phyloP scores from a whole-genome alignment of 1,140 invertebrate genomes.

The Drosophila trapezifrons region DNA sequence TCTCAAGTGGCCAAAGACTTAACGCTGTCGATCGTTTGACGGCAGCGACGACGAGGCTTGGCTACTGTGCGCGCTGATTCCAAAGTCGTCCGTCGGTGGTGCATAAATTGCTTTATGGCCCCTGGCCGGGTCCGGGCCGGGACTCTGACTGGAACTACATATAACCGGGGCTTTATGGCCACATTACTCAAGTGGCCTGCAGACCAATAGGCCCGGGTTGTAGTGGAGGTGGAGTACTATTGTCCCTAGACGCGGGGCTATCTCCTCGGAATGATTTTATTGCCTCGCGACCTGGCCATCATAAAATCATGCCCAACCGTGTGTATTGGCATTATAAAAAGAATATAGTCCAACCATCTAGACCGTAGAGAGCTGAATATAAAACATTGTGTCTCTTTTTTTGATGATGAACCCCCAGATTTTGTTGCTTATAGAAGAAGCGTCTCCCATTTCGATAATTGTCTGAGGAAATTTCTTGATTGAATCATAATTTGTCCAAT shows the following conservation, averaged over 20 bases:
- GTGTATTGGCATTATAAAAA: conserved; percentile 78
- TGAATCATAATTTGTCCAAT: conserved; percentile 71
- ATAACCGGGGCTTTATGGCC: conserved; percentile 71
- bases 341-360: conserved; percentile 54
- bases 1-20: conserved; percentile 57
- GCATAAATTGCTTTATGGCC: conserved; percentile 80
- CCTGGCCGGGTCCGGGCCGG: conserved; percentile 27
- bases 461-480: conserved; percentile 72
- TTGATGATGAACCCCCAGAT: conserved; percentile 57
- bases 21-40: conserved; percentile 31
- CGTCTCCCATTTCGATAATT: conserved; percentile 70
- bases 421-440: too few species aligned
- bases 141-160: conserved; percentile 28
- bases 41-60: conserved; percentile 8
- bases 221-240: conserved; percentile 6
- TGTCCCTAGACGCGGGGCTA: conserved; percentile 29
- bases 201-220: conserved; percentile 29
- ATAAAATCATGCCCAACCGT: conserved; percentile 68
- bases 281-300: conserved; percentile 67
- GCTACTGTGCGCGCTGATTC: conserved; percentile 79
- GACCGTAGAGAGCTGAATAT: conserved; percentile 10
- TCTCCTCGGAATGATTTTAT: conserved; percentile 64
- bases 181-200: conserved; percentile 77
- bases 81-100: conserved; percentile 65
- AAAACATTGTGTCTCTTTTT: conserved; percentile 25